Conservation (phyloP, 2,113 vertebrate genomes). For the Herpetotheres cachinnans region DNA sequence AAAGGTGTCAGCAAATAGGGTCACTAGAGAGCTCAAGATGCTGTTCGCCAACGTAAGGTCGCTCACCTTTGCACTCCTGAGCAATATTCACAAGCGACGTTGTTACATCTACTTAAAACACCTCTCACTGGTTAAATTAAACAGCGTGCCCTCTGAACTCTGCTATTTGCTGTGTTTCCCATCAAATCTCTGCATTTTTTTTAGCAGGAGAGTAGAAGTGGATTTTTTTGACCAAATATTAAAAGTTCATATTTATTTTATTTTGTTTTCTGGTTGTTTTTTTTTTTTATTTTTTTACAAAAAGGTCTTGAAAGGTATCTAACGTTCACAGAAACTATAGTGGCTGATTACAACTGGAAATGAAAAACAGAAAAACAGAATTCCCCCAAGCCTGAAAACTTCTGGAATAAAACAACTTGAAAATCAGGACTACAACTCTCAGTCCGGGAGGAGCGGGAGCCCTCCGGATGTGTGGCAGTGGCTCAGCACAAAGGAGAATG, state of each 20-base stretch:
- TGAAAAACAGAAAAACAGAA: not conserved
- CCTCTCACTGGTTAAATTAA: not conserved
- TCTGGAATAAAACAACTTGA: not conserved
- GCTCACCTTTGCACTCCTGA: not conserved
- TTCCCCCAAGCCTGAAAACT: not conserved
- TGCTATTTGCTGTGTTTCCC: not conserved
- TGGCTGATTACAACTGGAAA: not conserved
- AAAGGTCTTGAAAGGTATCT: not conserved
- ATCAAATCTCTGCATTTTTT: not conserved
- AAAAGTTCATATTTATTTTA: not conserved
- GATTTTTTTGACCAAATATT: not conserved
- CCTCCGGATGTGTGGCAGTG: not conserved
- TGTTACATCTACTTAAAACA: not conserved
- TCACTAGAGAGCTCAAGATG: not conserved
- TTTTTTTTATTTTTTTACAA: not conserved
- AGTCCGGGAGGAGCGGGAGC: not conserved
- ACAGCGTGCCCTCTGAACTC: not conserved
- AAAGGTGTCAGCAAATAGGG: not conserved
- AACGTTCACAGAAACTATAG: not conserved
- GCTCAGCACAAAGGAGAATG: not conserved
- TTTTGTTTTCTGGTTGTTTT: not conserved
- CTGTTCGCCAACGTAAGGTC: not conserved
- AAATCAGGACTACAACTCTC: not conserved
- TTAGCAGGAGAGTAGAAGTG: not conserved
- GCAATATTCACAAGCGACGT: fast-evolving